Evolutionary conservation across 1,140 invertebrate species (phyloP).

Genomic region (Drosophila nigromelanica): DNA sequence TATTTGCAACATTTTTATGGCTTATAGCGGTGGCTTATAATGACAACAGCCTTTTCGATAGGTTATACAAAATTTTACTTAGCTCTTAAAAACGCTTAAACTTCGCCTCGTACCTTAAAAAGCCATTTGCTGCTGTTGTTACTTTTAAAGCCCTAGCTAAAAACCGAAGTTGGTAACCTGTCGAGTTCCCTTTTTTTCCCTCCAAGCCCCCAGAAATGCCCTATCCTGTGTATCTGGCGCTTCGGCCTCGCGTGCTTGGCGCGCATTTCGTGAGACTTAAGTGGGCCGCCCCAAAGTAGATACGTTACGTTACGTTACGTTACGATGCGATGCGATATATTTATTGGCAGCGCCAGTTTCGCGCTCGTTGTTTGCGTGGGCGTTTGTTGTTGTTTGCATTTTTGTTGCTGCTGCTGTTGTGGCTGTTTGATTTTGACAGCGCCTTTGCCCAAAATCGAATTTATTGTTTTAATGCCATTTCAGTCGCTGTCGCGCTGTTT

Average conservation of each 20-base stretch:
- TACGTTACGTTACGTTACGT: conserved; percentile 39
- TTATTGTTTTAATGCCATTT: conserved; percentile 82
- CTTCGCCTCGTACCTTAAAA: conserved; percentile 1
- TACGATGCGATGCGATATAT: conserved; percentile 50
- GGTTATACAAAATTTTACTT: conserved; percentile 33
- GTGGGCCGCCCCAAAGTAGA: conserved; percentile 63
- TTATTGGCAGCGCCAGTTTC: conserved; percentile 66
- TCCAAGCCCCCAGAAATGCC: background rate
- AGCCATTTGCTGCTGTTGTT: conserved; percentile 34
- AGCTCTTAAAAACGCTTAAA: background rate
- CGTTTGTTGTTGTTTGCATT: conserved; percentile 32
- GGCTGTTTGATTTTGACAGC: conserved; percentile 37
- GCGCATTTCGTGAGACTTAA: conserved; percentile 72
- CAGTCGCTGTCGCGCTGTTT: conserved; percentile 59
- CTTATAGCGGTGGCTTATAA: background rate
- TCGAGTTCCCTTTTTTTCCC: conserved; percentile 21
- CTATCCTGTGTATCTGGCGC: conserved; percentile 13
- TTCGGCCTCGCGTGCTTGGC: conserved; percentile 65
- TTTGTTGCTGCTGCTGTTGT: conserved; percentile 35
- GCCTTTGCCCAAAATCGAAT: conserved; percentile 71
- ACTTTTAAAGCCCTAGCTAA: conserved; percentile 34
- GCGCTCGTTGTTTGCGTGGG: conserved; percentile 22
- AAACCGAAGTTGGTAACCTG: conserved; percentile 16
- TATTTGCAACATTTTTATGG: background rate
- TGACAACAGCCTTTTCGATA: background rate